Conservation (phyloP, 35 echinoderm and acorn worm species). For the Apostichopus californicus region DNA sequence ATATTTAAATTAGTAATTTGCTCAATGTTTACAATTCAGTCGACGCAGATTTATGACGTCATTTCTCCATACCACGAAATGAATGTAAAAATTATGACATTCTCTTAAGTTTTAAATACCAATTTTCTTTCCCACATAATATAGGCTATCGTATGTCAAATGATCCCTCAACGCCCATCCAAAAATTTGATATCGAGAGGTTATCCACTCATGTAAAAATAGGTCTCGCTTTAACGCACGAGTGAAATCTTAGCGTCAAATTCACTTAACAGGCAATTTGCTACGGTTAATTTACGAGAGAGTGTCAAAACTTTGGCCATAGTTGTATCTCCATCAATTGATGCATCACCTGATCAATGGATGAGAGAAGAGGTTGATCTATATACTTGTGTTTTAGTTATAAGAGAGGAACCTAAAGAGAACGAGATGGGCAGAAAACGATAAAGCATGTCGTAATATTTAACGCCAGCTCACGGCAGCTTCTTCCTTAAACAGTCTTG, state of each 20-base stretch:
- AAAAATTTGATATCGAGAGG: neutral
- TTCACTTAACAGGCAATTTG: conserved; percentile 19
- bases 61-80: neutral
- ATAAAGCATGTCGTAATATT: conserved; percentile 27
- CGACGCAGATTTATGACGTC: neutral
- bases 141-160: conserved; percentile 1
- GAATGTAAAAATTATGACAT: conserved; percentile 1
- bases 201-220: too few species aligned
- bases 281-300: conserved; percentile 7
- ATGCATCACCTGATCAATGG: neutral
- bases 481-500: conserved; percentile 29
- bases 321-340: neutral
- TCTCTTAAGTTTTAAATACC: conserved; percentile 6
- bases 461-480: neutral
- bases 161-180: neutral
- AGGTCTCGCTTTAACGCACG: too few species aligned
- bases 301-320: conserved; percentile 1
- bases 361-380: too few species aligned
- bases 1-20: too few species aligned
- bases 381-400: too few species aligned
- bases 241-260: too few species aligned
- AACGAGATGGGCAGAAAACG: neutral
- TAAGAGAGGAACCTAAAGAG: too few species aligned
- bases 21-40: neutral
- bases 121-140: too few species aligned